Percentiles rank a stretch among this genome's conserved stretches.
phyloP scores from a whole-genome alignment of 2,113 vertebrate genomes.

The Panthera uncia region DNA sequence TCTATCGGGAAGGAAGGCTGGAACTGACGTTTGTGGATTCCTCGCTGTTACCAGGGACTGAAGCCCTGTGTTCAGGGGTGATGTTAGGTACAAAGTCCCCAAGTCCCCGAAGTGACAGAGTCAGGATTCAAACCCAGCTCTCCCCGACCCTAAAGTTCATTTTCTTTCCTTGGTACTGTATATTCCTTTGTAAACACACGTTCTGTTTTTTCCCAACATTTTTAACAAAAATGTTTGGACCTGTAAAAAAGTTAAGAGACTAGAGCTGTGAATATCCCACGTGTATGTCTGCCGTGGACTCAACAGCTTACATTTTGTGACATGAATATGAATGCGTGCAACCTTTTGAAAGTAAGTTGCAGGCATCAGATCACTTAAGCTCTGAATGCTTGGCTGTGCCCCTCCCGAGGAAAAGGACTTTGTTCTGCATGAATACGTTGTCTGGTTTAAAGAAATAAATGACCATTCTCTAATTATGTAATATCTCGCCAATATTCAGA shows the following conservation, averaged over 20 bases:
- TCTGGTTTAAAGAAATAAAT: neutral
- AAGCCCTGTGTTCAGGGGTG: neutral
- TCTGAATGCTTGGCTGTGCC: neutral
- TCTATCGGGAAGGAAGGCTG: neutral
- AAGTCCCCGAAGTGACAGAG: neutral
- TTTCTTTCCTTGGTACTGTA: neutral
- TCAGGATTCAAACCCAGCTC: neutral
- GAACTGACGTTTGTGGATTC: neutral
- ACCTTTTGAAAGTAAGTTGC: neutral
- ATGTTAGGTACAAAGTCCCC: too few relatives aligned
- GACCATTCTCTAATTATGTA: neutral
- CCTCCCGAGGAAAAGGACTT: neutral
- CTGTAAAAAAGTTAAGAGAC: neutral
- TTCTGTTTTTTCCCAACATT: neutral
- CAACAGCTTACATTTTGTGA: neutral
- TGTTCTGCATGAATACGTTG: neutral
- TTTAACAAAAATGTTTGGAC: slow-evolving; percentile 29
- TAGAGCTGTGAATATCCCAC: neutral
- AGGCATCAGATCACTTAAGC: neutral
- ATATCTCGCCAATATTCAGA: neutral
- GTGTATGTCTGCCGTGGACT: neutral
- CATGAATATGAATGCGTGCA: neutral
- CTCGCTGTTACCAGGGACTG: neutral
- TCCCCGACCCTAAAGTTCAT: neutral
- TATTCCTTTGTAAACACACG: neutral